phyloP scores from a whole-genome alignment of 2,113 vertebrate genomes.

The Mugil cephalus region DNA sequence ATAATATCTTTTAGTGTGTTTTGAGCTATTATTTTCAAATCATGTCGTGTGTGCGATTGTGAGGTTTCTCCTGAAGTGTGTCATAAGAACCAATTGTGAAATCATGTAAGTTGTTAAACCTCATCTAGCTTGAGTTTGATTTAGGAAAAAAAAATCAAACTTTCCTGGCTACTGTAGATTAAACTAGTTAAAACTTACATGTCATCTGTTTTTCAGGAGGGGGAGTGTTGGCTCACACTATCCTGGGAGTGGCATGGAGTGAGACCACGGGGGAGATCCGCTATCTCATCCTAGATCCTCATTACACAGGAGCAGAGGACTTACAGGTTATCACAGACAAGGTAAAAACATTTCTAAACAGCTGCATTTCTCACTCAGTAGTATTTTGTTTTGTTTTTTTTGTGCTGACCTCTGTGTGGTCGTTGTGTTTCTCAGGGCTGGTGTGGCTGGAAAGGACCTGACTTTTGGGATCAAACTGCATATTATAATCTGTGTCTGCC shows the following conservation, averaged over 20 bases:
- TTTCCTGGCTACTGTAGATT: too few species aligned
- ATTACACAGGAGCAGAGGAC: conserved; percentile 97
- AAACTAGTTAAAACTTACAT: background rate
- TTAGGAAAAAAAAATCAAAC: too few species aligned
- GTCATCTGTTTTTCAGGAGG: conserved; percentile 84
- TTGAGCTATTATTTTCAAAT: too few species aligned
- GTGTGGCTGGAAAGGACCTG: conserved; percentile 96
- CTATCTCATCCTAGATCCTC: conserved; percentile 95
- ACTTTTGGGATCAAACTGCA: conserved; percentile 95
- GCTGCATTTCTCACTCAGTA: background rate
- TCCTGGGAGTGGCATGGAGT: conserved; percentile 96
- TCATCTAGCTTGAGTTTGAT: too few species aligned
- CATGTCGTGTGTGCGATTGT: too few species aligned
- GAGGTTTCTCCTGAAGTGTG: too few species aligned
- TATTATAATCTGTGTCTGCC: conserved; percentile 98
- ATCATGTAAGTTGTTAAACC: too few species aligned
- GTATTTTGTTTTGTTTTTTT: background rate
- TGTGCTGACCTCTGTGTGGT: background rate
- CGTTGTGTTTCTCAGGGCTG: conserved; percentile 87
- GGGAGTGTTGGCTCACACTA: conserved; percentile 95
- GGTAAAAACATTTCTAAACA: conserved; percentile 80
- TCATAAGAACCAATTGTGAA: too few species aligned
- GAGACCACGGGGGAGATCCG: conserved; percentile 92
- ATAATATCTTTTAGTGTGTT: too few species aligned
- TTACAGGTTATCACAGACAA: conserved; percentile 92